phyloP scores from a whole-genome alignment of 2,888 invertebrate species.

The Chrysomela aeneicollis region DNA sequence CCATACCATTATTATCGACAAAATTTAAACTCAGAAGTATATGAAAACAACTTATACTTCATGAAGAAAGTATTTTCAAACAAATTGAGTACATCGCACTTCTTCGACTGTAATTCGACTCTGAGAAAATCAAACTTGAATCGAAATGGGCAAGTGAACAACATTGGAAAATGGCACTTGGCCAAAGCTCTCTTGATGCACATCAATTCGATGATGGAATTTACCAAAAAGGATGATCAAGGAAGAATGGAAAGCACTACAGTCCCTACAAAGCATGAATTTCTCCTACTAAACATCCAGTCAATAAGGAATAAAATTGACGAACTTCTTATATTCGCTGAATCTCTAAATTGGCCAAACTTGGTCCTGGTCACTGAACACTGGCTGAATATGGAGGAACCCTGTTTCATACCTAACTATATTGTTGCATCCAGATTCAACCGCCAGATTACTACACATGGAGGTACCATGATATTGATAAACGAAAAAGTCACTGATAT shows the following conservation, averaged over 20 bases:
- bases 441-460: too few relatives aligned
- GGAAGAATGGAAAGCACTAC: neutral
- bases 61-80: neutral
- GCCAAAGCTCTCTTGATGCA: neutral
- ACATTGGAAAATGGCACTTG: neutral
- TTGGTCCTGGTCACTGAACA: too few relatives aligned
- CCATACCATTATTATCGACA: neutral
- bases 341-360: too few relatives aligned
- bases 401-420: too few relatives aligned
- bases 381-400: too few relatives aligned
- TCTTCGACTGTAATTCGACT: neutral
- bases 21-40: neutral
- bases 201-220: neutral
- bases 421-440: too few relatives aligned
- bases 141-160: constrained; percentile 2
- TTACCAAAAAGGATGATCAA: neutral
- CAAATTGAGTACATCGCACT: neutral
- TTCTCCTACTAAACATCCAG: neutral
- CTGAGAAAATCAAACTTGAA: constrained; percentile 1
- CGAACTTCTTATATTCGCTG: neutral
- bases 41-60: neutral
- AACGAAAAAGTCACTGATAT: too few relatives aligned
- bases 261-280: neutral
- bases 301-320: neutral
- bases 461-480: too few relatives aligned